Percentiles rank a stretch among this genome's conserved stretches.
These are phyloP conservation scores for Noctuana brunneofusca DNA, from an alignment of 2,888 invertebrate genomes.

Conservation along the genomic window DNA sequence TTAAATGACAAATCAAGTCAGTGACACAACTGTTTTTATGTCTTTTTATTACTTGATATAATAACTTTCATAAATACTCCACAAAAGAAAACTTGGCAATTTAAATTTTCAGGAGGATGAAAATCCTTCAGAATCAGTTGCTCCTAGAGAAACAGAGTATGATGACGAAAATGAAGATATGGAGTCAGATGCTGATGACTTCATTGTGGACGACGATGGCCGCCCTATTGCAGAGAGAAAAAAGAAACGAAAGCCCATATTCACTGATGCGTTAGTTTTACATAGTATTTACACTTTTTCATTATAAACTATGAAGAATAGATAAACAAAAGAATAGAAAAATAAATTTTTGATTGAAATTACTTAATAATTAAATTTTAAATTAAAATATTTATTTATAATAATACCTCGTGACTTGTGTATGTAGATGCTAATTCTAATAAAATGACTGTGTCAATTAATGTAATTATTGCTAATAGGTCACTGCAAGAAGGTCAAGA, in stretches of 20 bases:
- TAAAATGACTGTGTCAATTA: too few relatives aligned
- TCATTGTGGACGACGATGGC: slow-evolving; percentile 98
- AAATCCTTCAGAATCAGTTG: slow-evolving; percentile 87
- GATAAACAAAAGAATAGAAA: too few relatives aligned
- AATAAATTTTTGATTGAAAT: too few relatives aligned
- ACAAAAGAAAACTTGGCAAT: too few relatives aligned
- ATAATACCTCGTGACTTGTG: too few relatives aligned
- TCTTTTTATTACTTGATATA: too few relatives aligned
- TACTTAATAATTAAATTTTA: too few relatives aligned
- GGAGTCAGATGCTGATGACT: slow-evolving; percentile 96
- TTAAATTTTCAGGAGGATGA: slow-evolving; percentile 86
- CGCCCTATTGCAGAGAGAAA: slow-evolving; percentile 92
- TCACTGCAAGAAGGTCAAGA: slow-evolving; percentile 99
- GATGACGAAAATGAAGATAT: slow-evolving; percentile 91
- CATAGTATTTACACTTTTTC: neutral
- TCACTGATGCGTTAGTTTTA: slow-evolving; percentile 90
- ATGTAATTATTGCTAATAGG: slow-evolving; percentile 57
- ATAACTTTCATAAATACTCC: too few relatives aligned
- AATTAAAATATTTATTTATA: too few relatives aligned
- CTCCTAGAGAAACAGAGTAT: slow-evolving; percentile 85
- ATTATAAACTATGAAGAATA: neutral
- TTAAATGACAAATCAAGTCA: too few relatives aligned
- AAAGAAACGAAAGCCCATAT: slow-evolving; percentile 91
- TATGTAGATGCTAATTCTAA: too few relatives aligned
- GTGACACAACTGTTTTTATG: too few relatives aligned